A percentile compares a stretch with the other conserved stretches of the same genome.
These are phyloP conservation scores for Tauraco hartlaubi DNA, from an alignment of 2,797 vertebrate genomes.

Conservation along the genomic window DNA sequence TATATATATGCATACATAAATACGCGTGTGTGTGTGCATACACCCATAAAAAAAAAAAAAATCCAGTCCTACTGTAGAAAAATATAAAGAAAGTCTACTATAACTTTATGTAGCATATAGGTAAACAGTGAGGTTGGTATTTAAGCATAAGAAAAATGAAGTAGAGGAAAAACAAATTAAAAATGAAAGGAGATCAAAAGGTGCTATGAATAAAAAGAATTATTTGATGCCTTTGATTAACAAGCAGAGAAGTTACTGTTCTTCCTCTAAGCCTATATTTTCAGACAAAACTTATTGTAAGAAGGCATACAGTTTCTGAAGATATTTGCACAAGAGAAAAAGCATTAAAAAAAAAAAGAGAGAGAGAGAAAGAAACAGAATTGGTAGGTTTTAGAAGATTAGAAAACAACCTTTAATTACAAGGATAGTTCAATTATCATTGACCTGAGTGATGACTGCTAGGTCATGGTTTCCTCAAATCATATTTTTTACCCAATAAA, in stretches of 20 bases:
- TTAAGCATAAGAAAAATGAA: neutral
- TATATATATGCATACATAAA: fast-evolving
- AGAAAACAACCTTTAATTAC: neutral
- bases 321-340: neutral
- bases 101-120: neutral
- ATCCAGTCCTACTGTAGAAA: neutral
- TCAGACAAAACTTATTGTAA: neutral
- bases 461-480: neutral
- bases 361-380: neutral
- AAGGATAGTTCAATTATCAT: neutral
- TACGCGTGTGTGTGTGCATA: neutral
- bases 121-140: neutral
- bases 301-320: neutral
- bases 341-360: neutral
- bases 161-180: neutral
- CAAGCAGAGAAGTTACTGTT: neutral
- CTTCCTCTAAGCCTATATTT: neutral
- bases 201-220: neutral
- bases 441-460: neutral
- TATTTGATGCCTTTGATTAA: neutral
- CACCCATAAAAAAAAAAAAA: neutral
- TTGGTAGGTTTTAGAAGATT: neutral
- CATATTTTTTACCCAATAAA: neutral
- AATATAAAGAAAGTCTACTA: neutral
- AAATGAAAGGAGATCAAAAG: neutral